Evolutionary conservation across 2,113 vertebrate genomes (phyloP).

Genomic region (Cichladusa arquata): DNA sequence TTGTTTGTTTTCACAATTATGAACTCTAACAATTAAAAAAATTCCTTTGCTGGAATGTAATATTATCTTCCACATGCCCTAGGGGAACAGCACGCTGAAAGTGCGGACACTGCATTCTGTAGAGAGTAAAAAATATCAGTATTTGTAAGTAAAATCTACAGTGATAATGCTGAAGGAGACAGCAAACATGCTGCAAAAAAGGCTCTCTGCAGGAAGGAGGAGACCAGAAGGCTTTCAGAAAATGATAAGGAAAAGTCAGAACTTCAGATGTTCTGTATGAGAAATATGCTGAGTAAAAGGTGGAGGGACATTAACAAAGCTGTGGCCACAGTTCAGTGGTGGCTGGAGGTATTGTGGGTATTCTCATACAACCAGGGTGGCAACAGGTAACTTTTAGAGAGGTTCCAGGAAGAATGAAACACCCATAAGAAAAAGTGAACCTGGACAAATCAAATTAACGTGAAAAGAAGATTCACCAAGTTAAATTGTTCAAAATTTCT

Average conservation of each 20-base stretch:
- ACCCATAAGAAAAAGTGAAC: neutral
- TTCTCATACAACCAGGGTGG: neutral
- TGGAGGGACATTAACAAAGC: neutral
- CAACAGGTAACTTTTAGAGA: neutral
- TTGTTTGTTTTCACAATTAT: neutral
- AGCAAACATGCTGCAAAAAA: neutral
- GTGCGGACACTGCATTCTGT: neutral
- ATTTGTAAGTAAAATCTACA: neutral
- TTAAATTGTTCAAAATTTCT: neutral
- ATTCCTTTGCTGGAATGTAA: neutral
- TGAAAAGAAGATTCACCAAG: neutral
- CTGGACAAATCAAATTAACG: neutral
- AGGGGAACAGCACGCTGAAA: neutral
- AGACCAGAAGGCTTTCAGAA: neutral
- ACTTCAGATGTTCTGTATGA: neutral
- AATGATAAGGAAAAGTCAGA: neutral
- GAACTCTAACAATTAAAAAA: neutral
- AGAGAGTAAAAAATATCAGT: neutral
- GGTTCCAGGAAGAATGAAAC: neutral
- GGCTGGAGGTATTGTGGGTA: neutral
- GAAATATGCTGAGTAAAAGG: neutral
- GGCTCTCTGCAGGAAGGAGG: neutral
- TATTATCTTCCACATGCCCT: neutral
- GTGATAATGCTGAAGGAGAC: neutral
- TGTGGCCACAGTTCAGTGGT: neutral